Evolutionary conservation across 1,140 invertebrate species (phyloP).

Genomic region (Zelostemma sp.): DNA sequence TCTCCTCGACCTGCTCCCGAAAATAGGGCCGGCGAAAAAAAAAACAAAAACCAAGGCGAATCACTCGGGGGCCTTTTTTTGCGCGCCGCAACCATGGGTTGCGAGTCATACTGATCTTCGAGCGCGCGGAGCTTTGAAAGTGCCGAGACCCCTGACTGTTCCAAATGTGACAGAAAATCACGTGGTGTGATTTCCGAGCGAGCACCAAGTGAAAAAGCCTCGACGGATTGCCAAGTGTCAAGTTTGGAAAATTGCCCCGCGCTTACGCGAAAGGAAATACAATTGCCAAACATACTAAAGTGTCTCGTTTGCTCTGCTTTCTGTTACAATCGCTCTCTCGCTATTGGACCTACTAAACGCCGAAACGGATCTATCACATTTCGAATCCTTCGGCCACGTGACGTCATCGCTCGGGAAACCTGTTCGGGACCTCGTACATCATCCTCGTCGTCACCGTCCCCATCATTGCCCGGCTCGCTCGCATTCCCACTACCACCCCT

Average conservation of each 20-base stretch:
- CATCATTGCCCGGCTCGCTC: conserved; percentile 11
- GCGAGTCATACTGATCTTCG: no score
- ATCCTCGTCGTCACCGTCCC: conserved; percentile 44
- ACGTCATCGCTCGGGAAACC: conserved; percentile 23
- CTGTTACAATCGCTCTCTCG: conserved; percentile 51
- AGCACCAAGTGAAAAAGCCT: conserved; percentile 4
- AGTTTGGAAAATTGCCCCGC: conserved; percentile 25
- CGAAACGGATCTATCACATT: conserved; percentile 24
- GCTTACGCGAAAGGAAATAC: not conserved
- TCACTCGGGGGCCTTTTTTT: no score
- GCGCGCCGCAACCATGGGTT: no score
- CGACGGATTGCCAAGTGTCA: conserved; percentile 58
- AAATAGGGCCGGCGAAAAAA: not conserved
- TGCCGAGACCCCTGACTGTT: conserved; percentile 7
- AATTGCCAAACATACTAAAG: conserved; percentile 49
- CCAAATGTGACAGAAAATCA: conserved; percentile 20
- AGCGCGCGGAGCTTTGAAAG: no score
- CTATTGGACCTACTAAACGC: conserved; percentile 39
- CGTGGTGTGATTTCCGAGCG: conserved; percentile 8
- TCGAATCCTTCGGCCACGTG: not conserved
- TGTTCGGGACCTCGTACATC: conserved; percentile 25
- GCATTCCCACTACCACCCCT: conserved; percentile 23
- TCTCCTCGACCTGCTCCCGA: conserved; percentile 19
- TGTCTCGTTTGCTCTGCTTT: conserved; percentile 55
- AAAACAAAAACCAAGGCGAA: conserved; percentile 13